These are phyloP conservation scores for Scortum barcoo DNA, from an alignment of 2,113 vertebrate genomes.

Conservation along the genomic window DNA sequence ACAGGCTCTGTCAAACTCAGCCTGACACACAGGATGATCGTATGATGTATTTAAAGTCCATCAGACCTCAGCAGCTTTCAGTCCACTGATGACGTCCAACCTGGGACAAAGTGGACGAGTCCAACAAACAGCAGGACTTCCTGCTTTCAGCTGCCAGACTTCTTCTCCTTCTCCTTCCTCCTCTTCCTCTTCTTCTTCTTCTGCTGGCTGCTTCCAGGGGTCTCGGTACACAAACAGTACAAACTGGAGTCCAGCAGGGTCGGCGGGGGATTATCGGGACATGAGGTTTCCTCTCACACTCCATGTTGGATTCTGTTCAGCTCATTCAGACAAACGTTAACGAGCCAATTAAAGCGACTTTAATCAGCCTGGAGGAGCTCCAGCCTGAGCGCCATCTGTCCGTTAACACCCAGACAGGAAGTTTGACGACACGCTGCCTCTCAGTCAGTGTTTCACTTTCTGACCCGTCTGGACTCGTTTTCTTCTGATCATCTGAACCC, in stretches of 20 bases:
- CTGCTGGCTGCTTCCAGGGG: background rate
- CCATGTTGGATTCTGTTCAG: constrained; percentile 22
- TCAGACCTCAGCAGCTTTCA: no score
- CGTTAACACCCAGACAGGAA: background rate
- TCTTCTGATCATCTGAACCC: no score
- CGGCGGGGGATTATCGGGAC: background rate
- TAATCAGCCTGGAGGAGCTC: constrained; percentile 16
- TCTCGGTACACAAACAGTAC: background rate
- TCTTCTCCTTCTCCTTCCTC: no score
- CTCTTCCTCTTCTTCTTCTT: background rate
- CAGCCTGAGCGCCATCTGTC: constrained; percentile 41
- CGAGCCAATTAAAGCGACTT: background rate
- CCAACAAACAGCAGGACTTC: background rate
- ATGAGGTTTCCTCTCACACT: background rate
- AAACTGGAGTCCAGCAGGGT: background rate
- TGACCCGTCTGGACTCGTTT: no score
- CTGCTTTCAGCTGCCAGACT: constrained; percentile 15
- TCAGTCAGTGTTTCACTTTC: background rate
- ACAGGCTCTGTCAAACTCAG: no score
- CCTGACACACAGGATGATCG: no score
- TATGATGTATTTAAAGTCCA: no score
- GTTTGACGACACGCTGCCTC: background rate
- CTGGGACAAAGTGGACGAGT: background rate
- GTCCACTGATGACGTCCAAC: no score
- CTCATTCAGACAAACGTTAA: constrained; percentile 11